Conservation (phyloP, 2,113 vertebrate genomes). For the Macquaria australasica region DNA sequence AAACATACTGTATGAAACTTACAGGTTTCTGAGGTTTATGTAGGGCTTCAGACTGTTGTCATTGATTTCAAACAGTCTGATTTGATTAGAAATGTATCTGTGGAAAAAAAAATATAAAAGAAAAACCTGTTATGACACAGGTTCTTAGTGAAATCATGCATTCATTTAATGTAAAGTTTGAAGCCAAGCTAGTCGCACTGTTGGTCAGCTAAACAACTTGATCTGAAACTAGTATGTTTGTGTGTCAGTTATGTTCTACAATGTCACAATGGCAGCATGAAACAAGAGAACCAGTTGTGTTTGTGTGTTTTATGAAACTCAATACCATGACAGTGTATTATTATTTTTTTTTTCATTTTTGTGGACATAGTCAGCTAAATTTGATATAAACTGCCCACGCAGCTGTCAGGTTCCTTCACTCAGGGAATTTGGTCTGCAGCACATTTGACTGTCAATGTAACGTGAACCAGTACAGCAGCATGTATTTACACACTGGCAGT, state of each 20-base stretch:
- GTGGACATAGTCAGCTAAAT: background rate
- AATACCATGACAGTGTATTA: background rate
- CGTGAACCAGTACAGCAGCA: background rate
- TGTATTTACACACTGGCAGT: background rate
- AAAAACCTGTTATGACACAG: background rate
- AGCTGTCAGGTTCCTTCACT: background rate
- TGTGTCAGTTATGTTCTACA: background rate
- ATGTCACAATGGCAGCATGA: background rate
- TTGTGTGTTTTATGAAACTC: constrained; percentile 18
- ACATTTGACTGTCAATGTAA: constrained; percentile 16
- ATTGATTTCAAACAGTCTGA: constrained; percentile 89
- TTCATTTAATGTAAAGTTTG: background rate
- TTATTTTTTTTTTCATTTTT: background rate
- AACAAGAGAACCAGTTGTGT: background rate
- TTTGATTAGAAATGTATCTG: constrained; percentile 95
- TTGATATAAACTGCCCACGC: background rate
- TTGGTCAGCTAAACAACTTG: background rate
- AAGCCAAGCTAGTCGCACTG: too few relatives aligned
- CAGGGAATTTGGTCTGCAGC: constrained; percentile 11
- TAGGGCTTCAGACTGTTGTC: constrained; percentile 94
- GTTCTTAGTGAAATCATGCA: background rate
- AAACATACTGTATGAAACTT: constrained; percentile 80
- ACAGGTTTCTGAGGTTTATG: constrained; percentile 95
- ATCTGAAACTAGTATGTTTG: background rate
- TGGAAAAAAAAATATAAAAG: constrained; percentile 44